A percentile compares a stretch with the other conserved stretches of the same genome.
Evolutionary conservation across 2,888 invertebrate species (phyloP).

Genomic region (Dysmachus trigonus): DNA sequence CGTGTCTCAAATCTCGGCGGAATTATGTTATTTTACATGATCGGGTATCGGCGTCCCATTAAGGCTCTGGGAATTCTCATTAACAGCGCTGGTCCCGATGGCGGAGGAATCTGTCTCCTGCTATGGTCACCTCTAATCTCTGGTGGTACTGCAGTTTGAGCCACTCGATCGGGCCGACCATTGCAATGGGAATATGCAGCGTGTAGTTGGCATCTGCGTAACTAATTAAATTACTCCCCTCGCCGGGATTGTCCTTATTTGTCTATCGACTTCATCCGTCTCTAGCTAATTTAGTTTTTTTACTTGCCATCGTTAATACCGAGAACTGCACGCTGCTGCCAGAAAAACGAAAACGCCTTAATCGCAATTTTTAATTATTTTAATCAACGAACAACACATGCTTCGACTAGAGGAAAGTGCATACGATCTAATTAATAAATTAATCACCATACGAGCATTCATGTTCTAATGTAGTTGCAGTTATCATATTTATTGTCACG

Average conservation of each 20-base stretch:
- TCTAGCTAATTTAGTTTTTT: neutral
- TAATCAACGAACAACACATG: neutral
- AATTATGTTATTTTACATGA: conserved; percentile 31
- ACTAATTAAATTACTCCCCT: conserved; percentile 37
- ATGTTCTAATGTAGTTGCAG: too few relatives aligned
- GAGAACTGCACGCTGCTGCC: neutral
- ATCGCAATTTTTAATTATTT: neutral
- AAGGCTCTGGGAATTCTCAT: conserved; percentile 34
- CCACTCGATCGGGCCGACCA: neutral
- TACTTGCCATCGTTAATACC: neutral
- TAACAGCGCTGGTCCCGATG: conserved; percentile 1
- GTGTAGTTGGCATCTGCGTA: conserved; percentile 8
- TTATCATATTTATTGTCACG: too few relatives aligned
- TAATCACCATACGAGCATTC: too few relatives aligned
- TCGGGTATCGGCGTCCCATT: conserved; percentile 22
- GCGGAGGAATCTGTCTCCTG: neutral
- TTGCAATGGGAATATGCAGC: neutral
- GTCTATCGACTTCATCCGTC: neutral
- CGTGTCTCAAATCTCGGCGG: conserved; percentile 22
- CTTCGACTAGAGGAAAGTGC: too few relatives aligned
- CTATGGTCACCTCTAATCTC: conserved; percentile 33
- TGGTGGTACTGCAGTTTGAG: neutral
- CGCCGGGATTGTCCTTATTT: conserved; percentile 13
- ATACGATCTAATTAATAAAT: too few relatives aligned
- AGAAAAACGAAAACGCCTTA: neutral